phyloP scores from a whole-genome alignment of 2,113 vertebrate genomes.

The Chionodraco myersi region DNA sequence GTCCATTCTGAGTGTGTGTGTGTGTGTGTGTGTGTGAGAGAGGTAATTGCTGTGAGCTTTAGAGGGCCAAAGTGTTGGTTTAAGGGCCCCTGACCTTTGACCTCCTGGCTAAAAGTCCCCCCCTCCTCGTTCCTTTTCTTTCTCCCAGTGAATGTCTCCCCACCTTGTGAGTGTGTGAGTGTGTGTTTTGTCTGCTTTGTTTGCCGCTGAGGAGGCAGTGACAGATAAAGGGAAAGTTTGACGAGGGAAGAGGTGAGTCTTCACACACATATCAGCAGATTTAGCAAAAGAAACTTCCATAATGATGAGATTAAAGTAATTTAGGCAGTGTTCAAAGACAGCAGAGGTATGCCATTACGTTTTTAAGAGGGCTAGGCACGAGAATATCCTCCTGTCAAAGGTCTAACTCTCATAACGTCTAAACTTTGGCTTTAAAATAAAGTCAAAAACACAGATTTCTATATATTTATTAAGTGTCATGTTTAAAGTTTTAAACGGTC shows the following conservation, averaged over 20 bases:
- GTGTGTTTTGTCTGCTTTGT: conserved; percentile 47
- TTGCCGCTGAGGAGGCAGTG: conserved; percentile 6
- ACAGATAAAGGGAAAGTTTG: conserved; percentile 5
- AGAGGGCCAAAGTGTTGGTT: conserved; percentile 78
- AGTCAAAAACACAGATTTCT: no score
- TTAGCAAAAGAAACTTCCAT: not conserved
- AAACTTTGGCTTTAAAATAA: no score
- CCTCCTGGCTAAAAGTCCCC: conserved; percentile 67
- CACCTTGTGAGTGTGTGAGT: conserved; percentile 12
- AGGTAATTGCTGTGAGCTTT: conserved; percentile 82
- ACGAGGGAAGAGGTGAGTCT: conserved; percentile 7
- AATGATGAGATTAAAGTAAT: not conserved
- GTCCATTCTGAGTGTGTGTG: conserved; percentile 37
- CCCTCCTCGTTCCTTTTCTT: not conserved
- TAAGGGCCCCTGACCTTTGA: conserved; percentile 80
- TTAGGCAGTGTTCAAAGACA: not conserved
- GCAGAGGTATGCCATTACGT: no score
- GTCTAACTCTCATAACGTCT: no score
- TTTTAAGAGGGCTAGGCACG: no score
- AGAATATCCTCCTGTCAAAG: no score
- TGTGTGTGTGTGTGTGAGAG: conserved; percentile 46
- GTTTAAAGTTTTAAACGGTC: no score
- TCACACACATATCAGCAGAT: not conserved
- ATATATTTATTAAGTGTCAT: no score
- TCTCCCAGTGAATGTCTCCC: conserved; percentile 57